Evolutionary conservation across 2,797 vertebrate genomes (phyloP).

Genomic region (Heliangelus exortis): DNA sequence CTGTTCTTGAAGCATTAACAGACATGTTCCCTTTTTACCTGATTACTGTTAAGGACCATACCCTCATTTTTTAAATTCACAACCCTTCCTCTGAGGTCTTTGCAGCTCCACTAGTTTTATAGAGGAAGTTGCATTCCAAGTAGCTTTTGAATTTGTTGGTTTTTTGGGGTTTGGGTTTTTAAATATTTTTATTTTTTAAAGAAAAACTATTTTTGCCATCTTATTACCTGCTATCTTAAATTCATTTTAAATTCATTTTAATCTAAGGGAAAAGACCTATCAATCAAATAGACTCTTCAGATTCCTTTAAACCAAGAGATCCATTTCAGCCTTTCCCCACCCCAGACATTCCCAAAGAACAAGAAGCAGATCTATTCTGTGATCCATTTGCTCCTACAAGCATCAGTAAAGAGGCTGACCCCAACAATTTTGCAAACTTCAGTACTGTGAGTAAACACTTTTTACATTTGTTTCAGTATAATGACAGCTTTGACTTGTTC

Average conservation of each 20-base stretch:
- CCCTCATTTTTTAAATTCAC: constrained; percentile 14
- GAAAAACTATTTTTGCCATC: constrained; percentile 24
- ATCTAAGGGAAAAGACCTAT: constrained; percentile 92
- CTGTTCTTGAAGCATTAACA: background rate
- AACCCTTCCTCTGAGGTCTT: background rate
- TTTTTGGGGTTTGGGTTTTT: background rate
- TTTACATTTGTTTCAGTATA: constrained; percentile 63
- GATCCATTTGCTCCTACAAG: constrained; percentile 94
- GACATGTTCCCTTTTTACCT: background rate
- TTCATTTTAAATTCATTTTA: constrained; percentile 79
- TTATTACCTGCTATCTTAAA: constrained; percentile 69
- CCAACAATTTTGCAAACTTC: constrained; percentile 96
- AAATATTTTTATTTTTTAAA: too few species aligned
- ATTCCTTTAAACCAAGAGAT: constrained; percentile 92
- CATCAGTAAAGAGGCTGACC: constrained; percentile 87
- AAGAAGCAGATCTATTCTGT: constrained; percentile 84
- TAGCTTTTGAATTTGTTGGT: background rate
- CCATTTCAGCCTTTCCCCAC: constrained; percentile 88
- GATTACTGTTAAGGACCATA: background rate
- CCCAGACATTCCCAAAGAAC: constrained; percentile 90
- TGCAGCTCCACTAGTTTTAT: background rate
- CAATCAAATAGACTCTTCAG: constrained; percentile 91
- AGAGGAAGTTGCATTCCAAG: constrained; percentile 20
- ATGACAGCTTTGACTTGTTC: constrained; percentile 47
- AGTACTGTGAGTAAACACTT: constrained; percentile 96